phyloP scores from a whole-genome alignment of 2,797 vertebrate genomes.

The Halcyon chelicuti region DNA sequence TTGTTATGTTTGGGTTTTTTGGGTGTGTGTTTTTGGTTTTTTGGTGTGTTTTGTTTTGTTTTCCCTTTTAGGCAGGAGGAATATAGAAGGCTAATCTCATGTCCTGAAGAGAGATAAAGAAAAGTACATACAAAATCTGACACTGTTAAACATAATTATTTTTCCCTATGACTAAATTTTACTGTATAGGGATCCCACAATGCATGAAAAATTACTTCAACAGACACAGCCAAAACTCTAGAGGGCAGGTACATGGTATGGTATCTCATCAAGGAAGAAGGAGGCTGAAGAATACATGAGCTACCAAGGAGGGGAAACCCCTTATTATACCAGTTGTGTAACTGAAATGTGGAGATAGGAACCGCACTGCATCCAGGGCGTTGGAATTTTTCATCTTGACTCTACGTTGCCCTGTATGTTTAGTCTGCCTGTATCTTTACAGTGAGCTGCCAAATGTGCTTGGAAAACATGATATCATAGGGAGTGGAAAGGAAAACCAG shows the following conservation, averaged over 20 bases:
- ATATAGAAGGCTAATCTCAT: neutral
- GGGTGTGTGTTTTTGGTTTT: no score
- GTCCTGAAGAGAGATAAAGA: neutral
- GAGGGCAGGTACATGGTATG: neutral
- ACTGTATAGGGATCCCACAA: neutral
- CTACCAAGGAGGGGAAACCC: neutral
- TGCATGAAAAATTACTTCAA: neutral
- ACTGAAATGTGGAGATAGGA: slow-evolving; percentile 2
- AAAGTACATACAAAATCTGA: neutral
- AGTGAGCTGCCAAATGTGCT: slow-evolving; percentile 49
- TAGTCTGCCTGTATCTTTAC: slow-evolving; percentile 66
- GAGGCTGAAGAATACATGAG: neutral
- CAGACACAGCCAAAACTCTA: neutral
- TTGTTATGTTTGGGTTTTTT: neutral
- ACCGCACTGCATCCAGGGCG: neutral
- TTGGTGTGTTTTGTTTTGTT: no score
- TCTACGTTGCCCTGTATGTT: slow-evolving; percentile 25
- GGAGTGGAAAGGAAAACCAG: slow-evolving; percentile 66
- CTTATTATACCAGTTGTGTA: neutral
- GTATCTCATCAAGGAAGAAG: slow-evolving; percentile 20
- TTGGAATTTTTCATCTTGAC: slow-evolving; percentile 45
- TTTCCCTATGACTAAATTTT: neutral
- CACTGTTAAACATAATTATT: neutral
- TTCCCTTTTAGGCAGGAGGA: neutral
- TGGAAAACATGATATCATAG: slow-evolving; percentile 71